Percentiles rank a stretch among this genome's conserved stretches.
These are phyloP conservation scores for Halictus quadricinctus DNA, from an alignment of 2,888 invertebrate genomes.

Conservation along the genomic window DNA sequence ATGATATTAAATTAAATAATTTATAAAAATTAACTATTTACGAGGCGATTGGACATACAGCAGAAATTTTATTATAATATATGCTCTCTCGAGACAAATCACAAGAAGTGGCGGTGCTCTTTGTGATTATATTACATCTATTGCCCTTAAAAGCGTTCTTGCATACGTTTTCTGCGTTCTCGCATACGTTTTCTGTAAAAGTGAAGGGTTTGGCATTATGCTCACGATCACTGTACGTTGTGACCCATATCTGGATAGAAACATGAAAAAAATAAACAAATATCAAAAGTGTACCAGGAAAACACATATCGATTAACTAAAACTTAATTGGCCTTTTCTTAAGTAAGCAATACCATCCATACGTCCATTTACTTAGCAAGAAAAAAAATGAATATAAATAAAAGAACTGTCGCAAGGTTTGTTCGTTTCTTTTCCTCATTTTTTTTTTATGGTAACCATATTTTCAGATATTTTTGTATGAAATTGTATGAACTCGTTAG, in stretches of 20 bases:
- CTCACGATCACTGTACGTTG: constrained; percentile 77
- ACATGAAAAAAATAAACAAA: constrained; percentile 74
- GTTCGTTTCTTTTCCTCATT: constrained; percentile 49
- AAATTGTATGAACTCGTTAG: constrained; percentile 12
- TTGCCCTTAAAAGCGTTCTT: constrained; percentile 78
- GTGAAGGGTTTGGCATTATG: constrained; percentile 75
- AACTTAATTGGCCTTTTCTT: constrained; percentile 13
- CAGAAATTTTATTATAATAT: constrained; percentile 71
- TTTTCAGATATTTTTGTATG: constrained; percentile 3
- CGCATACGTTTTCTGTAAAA: constrained; percentile 78
- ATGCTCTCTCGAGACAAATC: constrained; percentile 70
- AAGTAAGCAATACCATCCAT: constrained; percentile 7
- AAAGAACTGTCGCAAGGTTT: constrained; percentile 55
- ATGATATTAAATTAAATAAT: constrained; percentile 75
- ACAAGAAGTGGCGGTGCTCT: constrained; percentile 75
- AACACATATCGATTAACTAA: constrained; percentile 36
- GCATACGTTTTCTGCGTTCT: constrained; percentile 72
- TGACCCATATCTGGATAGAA: constrained; percentile 75
- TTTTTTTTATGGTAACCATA: constrained; percentile 5
- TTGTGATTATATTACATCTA: constrained; percentile 75
- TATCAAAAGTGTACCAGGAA: constrained; percentile 51
- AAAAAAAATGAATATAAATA: constrained; percentile 25
- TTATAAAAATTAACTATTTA: constrained; percentile 81
- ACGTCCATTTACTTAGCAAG: neutral
- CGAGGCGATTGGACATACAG: constrained; percentile 80